Evolutionary conservation across 2,113 vertebrate genomes (phyloP).

Genomic region (Columbina picui): DNA sequence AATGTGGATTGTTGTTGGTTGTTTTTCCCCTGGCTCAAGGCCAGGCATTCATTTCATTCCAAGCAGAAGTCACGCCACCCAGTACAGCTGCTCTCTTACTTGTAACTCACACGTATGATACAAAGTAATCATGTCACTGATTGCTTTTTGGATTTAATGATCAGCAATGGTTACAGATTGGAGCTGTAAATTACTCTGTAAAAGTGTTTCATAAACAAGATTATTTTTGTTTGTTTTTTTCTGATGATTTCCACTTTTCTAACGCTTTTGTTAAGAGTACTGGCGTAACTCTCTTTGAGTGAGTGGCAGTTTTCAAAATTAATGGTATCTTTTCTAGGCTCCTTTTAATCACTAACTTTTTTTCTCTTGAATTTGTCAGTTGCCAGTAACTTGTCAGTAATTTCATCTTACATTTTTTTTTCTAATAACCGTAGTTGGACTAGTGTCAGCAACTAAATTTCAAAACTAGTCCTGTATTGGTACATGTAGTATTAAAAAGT

Average conservation of each 20-base stretch:
- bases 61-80: not conserved
- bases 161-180: not conserved
- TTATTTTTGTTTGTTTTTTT: not conserved
- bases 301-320: not conserved
- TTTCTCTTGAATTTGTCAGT: not conserved
- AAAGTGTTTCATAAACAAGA: not conserved
- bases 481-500: not conserved
- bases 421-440: not conserved
- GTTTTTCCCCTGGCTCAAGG: not conserved
- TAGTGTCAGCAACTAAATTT: not conserved
- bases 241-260: not conserved
- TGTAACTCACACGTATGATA: not conserved
- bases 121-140: not conserved
- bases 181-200: not conserved
- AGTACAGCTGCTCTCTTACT: conserved; percentile 9
- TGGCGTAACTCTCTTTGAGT: not conserved
- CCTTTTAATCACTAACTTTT: not conserved
- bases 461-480: not conserved
- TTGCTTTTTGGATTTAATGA: not conserved
- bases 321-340: not conserved
- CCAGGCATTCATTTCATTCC: not conserved
- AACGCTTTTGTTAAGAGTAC: not conserved
- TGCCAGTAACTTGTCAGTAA: not conserved
- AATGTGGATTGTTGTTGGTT: not conserved
- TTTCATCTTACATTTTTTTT: not conserved